These are phyloP conservation scores for Rhagophthalmus giganteus DNA, from an alignment of 2,888 invertebrate species.

Conservation along the genomic window DNA sequence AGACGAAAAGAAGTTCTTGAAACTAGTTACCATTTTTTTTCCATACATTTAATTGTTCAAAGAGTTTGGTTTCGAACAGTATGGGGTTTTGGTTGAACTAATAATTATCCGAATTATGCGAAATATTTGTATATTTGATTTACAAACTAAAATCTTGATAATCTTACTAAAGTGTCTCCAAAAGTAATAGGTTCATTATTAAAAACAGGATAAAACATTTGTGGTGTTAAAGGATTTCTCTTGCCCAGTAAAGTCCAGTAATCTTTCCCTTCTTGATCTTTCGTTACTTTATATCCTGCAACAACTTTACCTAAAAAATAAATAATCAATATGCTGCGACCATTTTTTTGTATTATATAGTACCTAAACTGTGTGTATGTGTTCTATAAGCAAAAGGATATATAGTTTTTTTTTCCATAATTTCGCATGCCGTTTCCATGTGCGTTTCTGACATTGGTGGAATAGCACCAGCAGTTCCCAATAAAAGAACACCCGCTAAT, in stretches of 20 bases:
- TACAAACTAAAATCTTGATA: too few relatives aligned
- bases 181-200: constrained; percentile 63
- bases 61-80: too few relatives aligned
- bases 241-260: constrained; percentile 85
- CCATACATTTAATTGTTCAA: too few relatives aligned
- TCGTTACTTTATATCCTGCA: constrained; percentile 75
- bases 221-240: constrained; percentile 82
- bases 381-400: constrained; percentile 95
- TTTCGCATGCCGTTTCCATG: constrained; percentile 89
- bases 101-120: too few relatives aligned
- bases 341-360: too few relatives aligned
- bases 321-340: too few relatives aligned
- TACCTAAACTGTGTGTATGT: constrained; percentile 89
- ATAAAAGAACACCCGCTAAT: constrained; percentile 85
- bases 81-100: too few relatives aligned
- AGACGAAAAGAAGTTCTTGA: too few relatives aligned
- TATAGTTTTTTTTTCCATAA: constrained; percentile 78
- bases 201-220: constrained; percentile 91
- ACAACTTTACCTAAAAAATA: constrained; percentile 71
- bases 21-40: too few relatives aligned
- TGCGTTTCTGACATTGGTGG: constrained; percentile 70
- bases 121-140: too few relatives aligned
- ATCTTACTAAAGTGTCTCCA: too few relatives aligned
- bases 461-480: constrained; percentile 86
- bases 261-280: constrained; percentile 61